Evolutionary conservation across 2,797 vertebrate genomes (phyloP), one percentile per base, ranked within the genome.

Genomic region (Acanthopagrus latus): DNA sequence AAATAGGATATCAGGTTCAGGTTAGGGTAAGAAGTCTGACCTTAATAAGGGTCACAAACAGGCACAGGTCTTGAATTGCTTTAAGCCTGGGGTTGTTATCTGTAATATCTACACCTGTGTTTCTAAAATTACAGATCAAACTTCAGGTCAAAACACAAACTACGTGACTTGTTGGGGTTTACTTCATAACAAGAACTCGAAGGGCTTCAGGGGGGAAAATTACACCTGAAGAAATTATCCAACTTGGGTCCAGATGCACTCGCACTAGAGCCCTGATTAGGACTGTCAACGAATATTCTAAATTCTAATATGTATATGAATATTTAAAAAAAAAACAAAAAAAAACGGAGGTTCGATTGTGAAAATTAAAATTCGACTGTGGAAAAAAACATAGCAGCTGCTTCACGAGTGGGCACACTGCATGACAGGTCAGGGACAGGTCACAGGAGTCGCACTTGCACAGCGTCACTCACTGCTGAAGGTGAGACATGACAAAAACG

Each of bases 1-100:
- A 90, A 89, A 93, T 64, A 29, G 64, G 88, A 91, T 78, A 86
- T 84, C 63, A 71, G 74, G 80, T 80, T 91, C 85, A 90, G 67
- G 60, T 73, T 78, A 81, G 77, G 64, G 71, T 83, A 79, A 89
- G 74, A 87, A 29, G 68, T 74, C 57, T 73, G 86, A 88, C 81
- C 86, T 90, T 71, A 76, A 81, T 88, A 81, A 23, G 62, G 80
- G 74, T 87, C 76, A 82, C 21, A 64, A 46, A 76, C 59, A 79
- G 74, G 75, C 55, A 51, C 58, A 65, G 25, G 63, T 74, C 72
- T 86, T 83, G 58, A 80, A 76, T 79, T 81, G 71, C 72, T 82
- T 85, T 65, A 84, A 57, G 73, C 56, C 33, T 56, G 29, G 1
- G 7, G 59, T 43, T 76, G 14, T 73, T 67, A 43, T 60, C 29